phyloP scores from a whole-genome alignment of 2,797 vertebrate genomes.

The Petrocephalus sullivani region DNA sequence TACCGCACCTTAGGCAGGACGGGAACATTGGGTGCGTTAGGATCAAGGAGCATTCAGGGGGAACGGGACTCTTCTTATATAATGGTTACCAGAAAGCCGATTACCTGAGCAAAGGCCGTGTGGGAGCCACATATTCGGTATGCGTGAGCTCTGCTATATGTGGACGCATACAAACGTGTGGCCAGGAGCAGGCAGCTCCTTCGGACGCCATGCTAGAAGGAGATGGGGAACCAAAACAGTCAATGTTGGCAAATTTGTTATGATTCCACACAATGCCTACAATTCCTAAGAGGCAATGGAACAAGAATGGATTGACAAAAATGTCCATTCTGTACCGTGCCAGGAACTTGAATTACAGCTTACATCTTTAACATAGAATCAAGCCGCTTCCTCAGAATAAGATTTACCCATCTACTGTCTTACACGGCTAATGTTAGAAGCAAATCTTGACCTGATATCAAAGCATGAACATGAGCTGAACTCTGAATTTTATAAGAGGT shows the following conservation, averaged over 20 bases:
- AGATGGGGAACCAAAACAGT: neutral
- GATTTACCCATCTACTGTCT: neutral
- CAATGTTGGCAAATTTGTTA: neutral
- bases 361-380: neutral
- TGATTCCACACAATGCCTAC: neutral
- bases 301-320: neutral
- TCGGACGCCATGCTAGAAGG: constrained; percentile 54
- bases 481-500: neutral
- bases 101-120: constrained; percentile 54
- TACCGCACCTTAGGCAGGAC: constrained; percentile 46
- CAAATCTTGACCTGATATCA: neutral
- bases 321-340: neutral
- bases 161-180: constrained; percentile 52
- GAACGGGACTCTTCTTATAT: neutral
- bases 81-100: neutral
- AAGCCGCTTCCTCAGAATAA: neutral
- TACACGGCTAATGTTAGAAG: neutral
- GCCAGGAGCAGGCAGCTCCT: constrained; percentile 54
- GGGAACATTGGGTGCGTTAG: neutral
- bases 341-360: neutral
- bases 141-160: constrained; percentile 46
- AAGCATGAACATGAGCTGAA: neutral
- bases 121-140: constrained; percentile 51
- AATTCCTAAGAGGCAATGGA: neutral
- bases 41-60: neutral